phyloP scores from a whole-genome alignment of 1,140 invertebrate species.

The Triops cancriformis region DNA sequence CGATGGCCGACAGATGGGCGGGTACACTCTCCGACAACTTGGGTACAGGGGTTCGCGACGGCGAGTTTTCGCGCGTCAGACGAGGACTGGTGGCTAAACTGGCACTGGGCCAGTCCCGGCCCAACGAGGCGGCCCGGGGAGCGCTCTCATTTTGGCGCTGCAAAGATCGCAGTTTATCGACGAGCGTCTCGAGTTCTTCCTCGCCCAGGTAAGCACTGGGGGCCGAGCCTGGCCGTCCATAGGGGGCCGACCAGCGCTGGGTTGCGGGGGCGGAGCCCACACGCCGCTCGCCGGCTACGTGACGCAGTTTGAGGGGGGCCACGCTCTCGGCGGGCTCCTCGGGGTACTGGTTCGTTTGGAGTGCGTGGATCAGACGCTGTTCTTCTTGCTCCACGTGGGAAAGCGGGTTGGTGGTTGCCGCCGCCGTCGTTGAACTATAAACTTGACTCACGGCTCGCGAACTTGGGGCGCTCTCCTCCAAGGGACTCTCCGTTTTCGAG shows the following conservation, averaged over 20 bases:
- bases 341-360: constrained; percentile 53
- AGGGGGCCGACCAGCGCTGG: constrained; percentile 16
- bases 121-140: constrained; percentile 17
- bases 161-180: constrained; percentile 27
- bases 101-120: neutral
- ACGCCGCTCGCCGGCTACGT: constrained; percentile 24
- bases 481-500: neutral
- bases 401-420: constrained; percentile 15
- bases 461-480: constrained; percentile 5
- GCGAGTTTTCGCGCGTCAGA: constrained; percentile 37
- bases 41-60: constrained; percentile 14
- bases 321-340: constrained; percentile 21
- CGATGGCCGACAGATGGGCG: constrained; percentile 44
- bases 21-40: constrained; percentile 25
- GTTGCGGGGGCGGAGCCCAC: constrained; percentile 14
- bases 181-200: constrained; percentile 31
- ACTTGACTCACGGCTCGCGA: constrained; percentile 28
- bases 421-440: constrained; percentile 27
- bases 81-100: constrained; percentile 26
- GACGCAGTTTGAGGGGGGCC: constrained; percentile 28
- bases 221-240: constrained; percentile 27
- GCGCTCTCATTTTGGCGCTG: constrained; percentile 27
- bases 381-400: constrained; percentile 63
- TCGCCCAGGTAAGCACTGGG: constrained; percentile 32
- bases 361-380: constrained; percentile 63